Conservation (phyloP, 1,140 invertebrate species). For the Drosophila guanche region DNA sequence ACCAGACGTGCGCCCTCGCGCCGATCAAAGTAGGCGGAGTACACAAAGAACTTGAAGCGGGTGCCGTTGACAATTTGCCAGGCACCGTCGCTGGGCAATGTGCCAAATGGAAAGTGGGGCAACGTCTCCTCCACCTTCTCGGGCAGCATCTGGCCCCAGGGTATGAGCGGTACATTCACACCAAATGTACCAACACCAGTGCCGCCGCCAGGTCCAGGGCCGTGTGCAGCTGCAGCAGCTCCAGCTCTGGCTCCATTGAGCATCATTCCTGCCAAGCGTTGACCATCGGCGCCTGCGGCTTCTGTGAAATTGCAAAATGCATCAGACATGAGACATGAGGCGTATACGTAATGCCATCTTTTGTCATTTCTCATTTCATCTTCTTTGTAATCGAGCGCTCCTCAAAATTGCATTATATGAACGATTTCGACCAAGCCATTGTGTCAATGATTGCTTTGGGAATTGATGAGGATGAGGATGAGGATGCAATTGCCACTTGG, state of each 20-base stretch:
- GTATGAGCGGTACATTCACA: conserved; percentile 73
- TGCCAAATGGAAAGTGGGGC: conserved; percentile 84
- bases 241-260: conserved; percentile 48
- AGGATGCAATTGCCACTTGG: no score
- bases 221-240: no score
- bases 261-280: conserved; percentile 74
- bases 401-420: conserved; percentile 45
- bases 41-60: conserved; percentile 95
- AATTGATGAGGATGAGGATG: neutral
- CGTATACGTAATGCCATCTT: conserved; percentile 58
- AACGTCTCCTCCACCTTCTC: conserved; percentile 83
- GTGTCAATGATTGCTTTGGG: conserved; percentile 34
- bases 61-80: conserved; percentile 86
- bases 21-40: conserved; percentile 93
- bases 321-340: conserved; percentile 57
- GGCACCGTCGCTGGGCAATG: conserved; percentile 84
- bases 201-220: conserved; percentile 18
- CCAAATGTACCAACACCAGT: conserved; percentile 47
- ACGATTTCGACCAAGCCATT: conserved; percentile 17
- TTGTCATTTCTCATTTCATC: conserved; percentile 39
- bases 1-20: conserved; percentile 88
- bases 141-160: conserved; percentile 79
- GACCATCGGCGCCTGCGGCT: conserved; percentile 72
- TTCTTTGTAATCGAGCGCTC: conserved; percentile 21
- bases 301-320: conserved; percentile 62